A percentile compares a stretch with the other conserved stretches of the same genome.
Evolutionary conservation across 1,140 invertebrate species (phyloP).

Genomic region (Adoxophyes honmai): DNA sequence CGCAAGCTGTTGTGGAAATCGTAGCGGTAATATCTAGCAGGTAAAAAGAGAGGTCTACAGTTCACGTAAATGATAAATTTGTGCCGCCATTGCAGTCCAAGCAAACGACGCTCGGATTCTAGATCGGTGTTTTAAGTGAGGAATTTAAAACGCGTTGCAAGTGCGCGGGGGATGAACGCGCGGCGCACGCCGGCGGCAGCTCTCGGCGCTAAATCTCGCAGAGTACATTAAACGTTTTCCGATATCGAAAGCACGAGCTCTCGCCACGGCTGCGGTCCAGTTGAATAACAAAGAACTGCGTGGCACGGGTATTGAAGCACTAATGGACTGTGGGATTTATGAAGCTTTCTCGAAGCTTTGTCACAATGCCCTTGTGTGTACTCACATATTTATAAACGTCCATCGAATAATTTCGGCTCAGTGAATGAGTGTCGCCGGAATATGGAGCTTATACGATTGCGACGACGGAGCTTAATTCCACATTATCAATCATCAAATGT

Average conservation of each 20-base stretch:
- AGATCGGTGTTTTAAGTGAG: constrained; percentile 16
- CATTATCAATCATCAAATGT: constrained; percentile 61
- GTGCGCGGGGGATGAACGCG: constrained; percentile 16
- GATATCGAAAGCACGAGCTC: constrained; percentile 62
- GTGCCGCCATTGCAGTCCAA: background rate
- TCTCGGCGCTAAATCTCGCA: constrained; percentile 52
- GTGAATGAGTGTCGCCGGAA: constrained; percentile 17
- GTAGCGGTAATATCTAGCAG: constrained; percentile 17
- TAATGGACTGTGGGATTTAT: constrained; percentile 66
- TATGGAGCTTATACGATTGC: constrained; percentile 17
- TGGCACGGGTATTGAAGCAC: constrained; percentile 62
- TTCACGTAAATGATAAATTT: too few relatives aligned
- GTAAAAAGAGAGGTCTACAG: too few relatives aligned
- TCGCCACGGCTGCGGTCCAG: constrained; percentile 44
- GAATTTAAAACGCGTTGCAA: constrained; percentile 16
- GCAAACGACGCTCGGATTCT: background rate
- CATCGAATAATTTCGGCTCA: constrained; percentile 3
- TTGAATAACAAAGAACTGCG: constrained; percentile 69
- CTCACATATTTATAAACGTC: constrained; percentile 11
- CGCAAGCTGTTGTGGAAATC: constrained; percentile 57
- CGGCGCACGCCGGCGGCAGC: constrained; percentile 21
- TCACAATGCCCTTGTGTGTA: background rate
- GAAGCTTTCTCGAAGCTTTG: constrained; percentile 32
- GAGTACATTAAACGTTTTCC: constrained; percentile 69
- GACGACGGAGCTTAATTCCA: constrained; percentile 50